Conservation (phyloP, 2,113 vertebrate genomes). For the Apteryx mantelli region DNA sequence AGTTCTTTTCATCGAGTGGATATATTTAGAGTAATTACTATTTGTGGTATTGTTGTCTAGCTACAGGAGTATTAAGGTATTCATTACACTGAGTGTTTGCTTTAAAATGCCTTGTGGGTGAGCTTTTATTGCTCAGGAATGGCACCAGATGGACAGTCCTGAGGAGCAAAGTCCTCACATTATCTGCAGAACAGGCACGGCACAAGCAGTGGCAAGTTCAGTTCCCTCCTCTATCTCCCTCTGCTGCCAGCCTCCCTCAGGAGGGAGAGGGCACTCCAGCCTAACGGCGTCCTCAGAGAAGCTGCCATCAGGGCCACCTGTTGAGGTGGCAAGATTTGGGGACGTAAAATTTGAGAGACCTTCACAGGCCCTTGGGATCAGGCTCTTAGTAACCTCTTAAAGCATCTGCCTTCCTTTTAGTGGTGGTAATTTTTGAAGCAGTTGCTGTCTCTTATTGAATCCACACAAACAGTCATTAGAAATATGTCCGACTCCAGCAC, state of each 20-base stretch:
- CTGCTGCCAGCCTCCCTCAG: background rate
- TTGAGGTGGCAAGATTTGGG: background rate
- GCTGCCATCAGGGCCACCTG: background rate
- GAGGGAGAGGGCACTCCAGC: background rate
- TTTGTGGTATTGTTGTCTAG: background rate
- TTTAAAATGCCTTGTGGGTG: conserved; percentile 36
- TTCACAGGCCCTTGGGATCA: rapidly evolving
- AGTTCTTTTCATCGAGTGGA: background rate
- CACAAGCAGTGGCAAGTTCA: background rate
- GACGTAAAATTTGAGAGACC: background rate
- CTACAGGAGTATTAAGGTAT: conserved; percentile 46
- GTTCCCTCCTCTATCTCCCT: background rate
- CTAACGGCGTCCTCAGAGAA: background rate
- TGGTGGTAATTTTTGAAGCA: background rate
- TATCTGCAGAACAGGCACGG: conserved; percentile 12
- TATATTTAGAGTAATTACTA: background rate
- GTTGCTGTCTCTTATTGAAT: background rate
- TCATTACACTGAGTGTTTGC: conserved; percentile 45
- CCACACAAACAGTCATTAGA: background rate
- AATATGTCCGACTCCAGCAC: background rate
- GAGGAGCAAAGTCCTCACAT: conserved; percentile 33
- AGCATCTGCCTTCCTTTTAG: background rate
- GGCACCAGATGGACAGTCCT: conserved; percentile 43
- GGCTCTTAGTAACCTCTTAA: background rate
- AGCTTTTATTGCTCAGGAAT: conserved; percentile 61